Base-by-base conservation (phyloP, 2,797 vertebrate species). In the Muscicapa comitata region DNA sequence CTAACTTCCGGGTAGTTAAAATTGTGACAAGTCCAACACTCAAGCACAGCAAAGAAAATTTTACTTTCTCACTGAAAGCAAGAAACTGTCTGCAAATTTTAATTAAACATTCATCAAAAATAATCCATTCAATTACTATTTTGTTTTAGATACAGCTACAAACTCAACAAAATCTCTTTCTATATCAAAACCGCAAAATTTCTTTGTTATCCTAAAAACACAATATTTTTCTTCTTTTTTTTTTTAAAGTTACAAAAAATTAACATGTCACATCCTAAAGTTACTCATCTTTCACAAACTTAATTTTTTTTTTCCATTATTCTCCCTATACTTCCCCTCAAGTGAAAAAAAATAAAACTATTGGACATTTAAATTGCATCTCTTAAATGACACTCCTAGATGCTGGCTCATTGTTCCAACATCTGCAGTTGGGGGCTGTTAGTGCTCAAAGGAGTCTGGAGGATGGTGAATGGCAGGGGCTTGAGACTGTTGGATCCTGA, bases 151-250 rank as follows among this genome's bases (percentile, higher is more conserved):
- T 18, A 63, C 23, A 77, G 17, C 37, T 77, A 48, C 12, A 51
- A 77, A 40, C 6, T 63, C 37, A 51, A 67, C 1, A 68, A 83
- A 92, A 58, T 28, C 11, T 43, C 3, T 31, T 13, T 61, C 13
- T 3, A 17, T 17, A 19, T 72, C 13, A 65, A 78, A 90, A 58
- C 5, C 58, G 7, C 10, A 88, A 66, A 55, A 59, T 48, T 40
- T 28, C 2, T 26, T 83, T 29, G 17, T 13, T 67, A 24, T 24
- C 14, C 42, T 25, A 40, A 33, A 82, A 83, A 9, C 4, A 53
- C 3, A 35, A 2, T 2, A 4, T 13, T 19, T 59, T 31, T 10
- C 1, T 31, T 43, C 28, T 5, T 51, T n/a, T 50, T 3, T 5
- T 50, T n/a, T 45, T 2, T 31, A 6, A 15, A 54, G 2, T 29